Base-by-base conservation (phyloP, 2,113 vertebrate genomes). In the Bubo blakistoni region DNA sequence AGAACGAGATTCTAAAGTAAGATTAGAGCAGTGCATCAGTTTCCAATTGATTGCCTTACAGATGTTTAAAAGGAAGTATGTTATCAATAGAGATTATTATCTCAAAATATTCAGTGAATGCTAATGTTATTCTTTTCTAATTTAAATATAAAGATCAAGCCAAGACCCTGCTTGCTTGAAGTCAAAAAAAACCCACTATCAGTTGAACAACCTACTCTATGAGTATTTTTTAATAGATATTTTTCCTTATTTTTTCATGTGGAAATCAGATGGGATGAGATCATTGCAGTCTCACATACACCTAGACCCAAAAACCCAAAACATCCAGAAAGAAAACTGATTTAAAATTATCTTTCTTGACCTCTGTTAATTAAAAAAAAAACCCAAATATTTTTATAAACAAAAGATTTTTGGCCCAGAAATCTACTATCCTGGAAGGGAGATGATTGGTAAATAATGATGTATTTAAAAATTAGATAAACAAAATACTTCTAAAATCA, bases 61-160 rank as follows among this genome's bases (percentile, higher is more conserved):
- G 91, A 94, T 92, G 66, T 91, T 91, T 94, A 66, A 91, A 94
- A 92, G 84, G 66, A 94, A 91, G 66, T 71, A 81, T 58, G 79
- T 91, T 94, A 95, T 95, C 95, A 79, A 97, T 94, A 77, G 81
- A 94, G 95, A 97, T 97, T 61, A 79, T 90, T 69, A 95, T 95
- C 92, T 62, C 49, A 96, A 96, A 97, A 95, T 96, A 94, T 96
- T 97, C 92, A 89, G 62, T 61, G 73, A 93, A 96, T 94, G 85
- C 32, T 92, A 94, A 93, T 91, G 87, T 92, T 95, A 90, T 96
- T 95, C 91, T 90, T 91, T 95, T 80, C 66, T 96, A 52, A 92
- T 96, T 96, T 96, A 92, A 92, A 95, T 95, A 73, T 14, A 90
- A 86, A 95, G 91, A 92, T 90, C 86, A 95, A 94, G 89, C 89